Evolutionary conservation across 1,140 invertebrate species (phyloP), one percentile per base, ranked within the genome.

Genomic region (Drosophila mojavensis): DNA sequence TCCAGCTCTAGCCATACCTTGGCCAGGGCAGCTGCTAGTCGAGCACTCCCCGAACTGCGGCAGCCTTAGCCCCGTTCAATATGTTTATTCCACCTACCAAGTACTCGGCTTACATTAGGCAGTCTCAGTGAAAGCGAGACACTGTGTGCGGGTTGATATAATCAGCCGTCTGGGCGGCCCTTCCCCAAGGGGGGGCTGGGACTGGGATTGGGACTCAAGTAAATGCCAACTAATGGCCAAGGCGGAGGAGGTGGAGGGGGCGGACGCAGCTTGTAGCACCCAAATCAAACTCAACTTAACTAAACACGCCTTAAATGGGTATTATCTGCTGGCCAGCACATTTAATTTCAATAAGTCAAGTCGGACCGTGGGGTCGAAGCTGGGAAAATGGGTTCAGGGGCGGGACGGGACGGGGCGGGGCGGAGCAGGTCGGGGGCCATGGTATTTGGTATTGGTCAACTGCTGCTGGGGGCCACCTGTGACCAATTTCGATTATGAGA

Each of bases 401-500:
- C 20, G 4, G n/a, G 17, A 11, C 36, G 10, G 56, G 20, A 1
- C 11, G 6, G 11, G 11, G 15, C 36, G 13, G 41, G 41, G 13
- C 20, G 4, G n/a, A n/a, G 11, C 36, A 10, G 56, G 20, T 2
- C 11, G 6, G 11, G 11, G 26, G 53, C 47, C 43, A 59, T 47
- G 81, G 82, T 50, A 60, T 68, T 81, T 47, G 81, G 82, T 50
- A 60, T 68, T 81, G 82, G 82, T 86, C 82, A 86, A 75, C 66
- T 64, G 65, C 66, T 64, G 65, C 33, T 36, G 65, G 58, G 70
- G 76, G 80, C 73, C 88, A 91, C 88, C 89, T 91, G 88, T 89
- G 88, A 84, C 88, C 88, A 91, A 88, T 91, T 88, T 91, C 88
- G 88, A 91, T 91, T 91, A 91, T 91, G 85, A 90, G 85, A 81